A percentile compares a stretch with the other conserved stretches of the same genome.
Conservation (phyloP, 1,140 invertebrate species). For the Limonius californicus region DNA sequence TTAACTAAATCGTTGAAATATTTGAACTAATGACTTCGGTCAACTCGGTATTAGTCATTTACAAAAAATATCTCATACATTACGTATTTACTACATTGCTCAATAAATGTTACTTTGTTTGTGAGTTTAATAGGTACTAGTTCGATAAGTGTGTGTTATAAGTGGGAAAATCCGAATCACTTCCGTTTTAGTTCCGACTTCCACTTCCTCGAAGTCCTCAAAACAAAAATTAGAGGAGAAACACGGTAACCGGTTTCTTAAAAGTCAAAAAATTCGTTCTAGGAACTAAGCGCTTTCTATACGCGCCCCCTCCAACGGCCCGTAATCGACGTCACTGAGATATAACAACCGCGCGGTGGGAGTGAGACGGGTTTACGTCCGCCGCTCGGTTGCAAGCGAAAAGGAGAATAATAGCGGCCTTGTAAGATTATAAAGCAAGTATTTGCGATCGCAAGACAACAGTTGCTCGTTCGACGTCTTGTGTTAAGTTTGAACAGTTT, state of each 20-base stretch:
- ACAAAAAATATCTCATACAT: too few species aligned
- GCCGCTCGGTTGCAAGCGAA: too few species aligned
- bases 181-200: not conserved
- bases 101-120: too few species aligned
- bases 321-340: conserved; percentile 23
- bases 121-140: too few species aligned
- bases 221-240: not conserved
- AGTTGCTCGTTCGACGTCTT: conserved; percentile 22
- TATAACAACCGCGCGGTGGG: conserved; percentile 17
- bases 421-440: conserved; percentile 23
- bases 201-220: not conserved
- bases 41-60: too few species aligned
- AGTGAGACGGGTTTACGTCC: too few species aligned
- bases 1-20: too few species aligned
- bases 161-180: too few species aligned
- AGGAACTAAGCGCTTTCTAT: conserved; percentile 22
- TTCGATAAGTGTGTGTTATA: too few species aligned
- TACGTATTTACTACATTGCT: too few species aligned
- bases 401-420: conserved; percentile 14
- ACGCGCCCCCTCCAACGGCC: not conserved
- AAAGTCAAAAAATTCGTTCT: conserved; percentile 25
- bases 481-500: not conserved
- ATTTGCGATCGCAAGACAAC: conserved; percentile 25
- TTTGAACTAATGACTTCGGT: too few species aligned
- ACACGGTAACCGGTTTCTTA: not conserved